Conservation (phyloP, 2,888 invertebrate species). For the Philereme transversata region DNA sequence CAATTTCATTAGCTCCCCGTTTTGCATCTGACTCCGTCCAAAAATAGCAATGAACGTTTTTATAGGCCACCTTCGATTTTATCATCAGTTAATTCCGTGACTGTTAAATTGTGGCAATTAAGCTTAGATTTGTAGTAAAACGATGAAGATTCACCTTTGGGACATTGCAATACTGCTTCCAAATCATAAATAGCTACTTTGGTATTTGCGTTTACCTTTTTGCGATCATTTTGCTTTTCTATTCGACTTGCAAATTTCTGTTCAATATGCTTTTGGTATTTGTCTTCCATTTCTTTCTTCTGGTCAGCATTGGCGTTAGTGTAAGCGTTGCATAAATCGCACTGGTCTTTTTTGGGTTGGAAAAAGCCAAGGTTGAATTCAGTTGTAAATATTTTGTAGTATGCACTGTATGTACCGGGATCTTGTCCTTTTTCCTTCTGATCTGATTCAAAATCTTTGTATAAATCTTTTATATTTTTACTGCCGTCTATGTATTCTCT, state of each 20-base stretch:
- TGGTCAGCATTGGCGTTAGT: slow-evolving; percentile 24
- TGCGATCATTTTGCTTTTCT: slow-evolving; percentile 32
- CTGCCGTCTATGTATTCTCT: slow-evolving; percentile 41
- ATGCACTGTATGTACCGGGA: slow-evolving; percentile 21
- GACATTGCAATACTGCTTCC: no score
- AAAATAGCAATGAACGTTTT: slow-evolving; percentile 42
- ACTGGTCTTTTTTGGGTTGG: no score
- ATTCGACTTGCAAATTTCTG: slow-evolving; percentile 32
- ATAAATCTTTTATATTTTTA: slow-evolving; percentile 45
- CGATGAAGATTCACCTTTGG: slow-evolving; percentile 11
- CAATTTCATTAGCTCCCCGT: slow-evolving; percentile 31
- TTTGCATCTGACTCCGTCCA: slow-evolving; percentile 47
- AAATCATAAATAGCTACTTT: no score
- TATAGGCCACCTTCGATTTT: slow-evolving; percentile 19
- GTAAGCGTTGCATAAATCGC: neutral
- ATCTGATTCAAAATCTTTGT: slow-evolving; percentile 34
- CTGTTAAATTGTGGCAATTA: slow-evolving; percentile 33
- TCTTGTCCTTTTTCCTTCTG: slow-evolving; percentile 15
- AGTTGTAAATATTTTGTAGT: no score
- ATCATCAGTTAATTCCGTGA: slow-evolving; percentile 32
- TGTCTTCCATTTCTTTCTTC: slow-evolving; percentile 24
- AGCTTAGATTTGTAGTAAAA: no score
- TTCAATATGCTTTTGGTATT: slow-evolving; percentile 32
- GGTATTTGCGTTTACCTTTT: neutral
- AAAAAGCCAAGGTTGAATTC: no score